phyloP scores from a whole-genome alignment of 2,888 invertebrate genomes.

The Phalera bucephala region DNA sequence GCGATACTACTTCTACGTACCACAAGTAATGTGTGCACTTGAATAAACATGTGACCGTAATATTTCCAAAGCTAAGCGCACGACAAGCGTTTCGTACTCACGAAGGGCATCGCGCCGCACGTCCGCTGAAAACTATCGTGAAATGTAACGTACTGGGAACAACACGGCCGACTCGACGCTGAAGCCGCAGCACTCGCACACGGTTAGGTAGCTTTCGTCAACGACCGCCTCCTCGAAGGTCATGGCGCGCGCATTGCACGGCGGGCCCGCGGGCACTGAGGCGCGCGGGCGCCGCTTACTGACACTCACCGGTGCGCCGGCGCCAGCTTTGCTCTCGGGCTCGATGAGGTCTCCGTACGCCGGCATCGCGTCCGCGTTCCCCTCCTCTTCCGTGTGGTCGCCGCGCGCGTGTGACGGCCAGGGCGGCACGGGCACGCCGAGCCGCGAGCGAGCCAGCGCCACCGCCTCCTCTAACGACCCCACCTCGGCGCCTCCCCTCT shows the following conservation, averaged over 20 bases:
- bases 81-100: constrained; percentile 70
- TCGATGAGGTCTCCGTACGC: constrained; percentile 81
- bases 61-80: constrained; percentile 45
- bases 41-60: constrained; percentile 26
- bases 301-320: constrained; percentile 62
- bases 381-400: constrained; percentile 74
- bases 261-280: constrained; percentile 60
- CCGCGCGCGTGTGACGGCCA: constrained; percentile 65
- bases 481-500: constrained; percentile 63
- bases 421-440: constrained; percentile 58
- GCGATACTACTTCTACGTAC: constrained; percentile 4
- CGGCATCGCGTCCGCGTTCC: constrained; percentile 74
- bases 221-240: constrained; percentile 72
- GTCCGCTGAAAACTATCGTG: constrained; percentile 72
- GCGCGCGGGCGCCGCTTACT: constrained; percentile 26
- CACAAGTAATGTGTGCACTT: constrained; percentile 43
- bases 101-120: constrained; percentile 70
- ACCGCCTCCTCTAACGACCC: constrained; percentile 81
- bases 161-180: constrained; percentile 76
- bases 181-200: constrained; percentile 82
- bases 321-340: constrained; percentile 57
- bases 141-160: constrained; percentile 78
- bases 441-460: constrained; percentile 75
- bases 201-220: constrained; percentile 75
- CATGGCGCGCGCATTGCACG: constrained; percentile 79